Percentiles rank a stretch among this genome's conserved stretches.
phyloP scores from a whole-genome alignment of 2,888 invertebrate genomes.

The Noctua janthe region DNA sequence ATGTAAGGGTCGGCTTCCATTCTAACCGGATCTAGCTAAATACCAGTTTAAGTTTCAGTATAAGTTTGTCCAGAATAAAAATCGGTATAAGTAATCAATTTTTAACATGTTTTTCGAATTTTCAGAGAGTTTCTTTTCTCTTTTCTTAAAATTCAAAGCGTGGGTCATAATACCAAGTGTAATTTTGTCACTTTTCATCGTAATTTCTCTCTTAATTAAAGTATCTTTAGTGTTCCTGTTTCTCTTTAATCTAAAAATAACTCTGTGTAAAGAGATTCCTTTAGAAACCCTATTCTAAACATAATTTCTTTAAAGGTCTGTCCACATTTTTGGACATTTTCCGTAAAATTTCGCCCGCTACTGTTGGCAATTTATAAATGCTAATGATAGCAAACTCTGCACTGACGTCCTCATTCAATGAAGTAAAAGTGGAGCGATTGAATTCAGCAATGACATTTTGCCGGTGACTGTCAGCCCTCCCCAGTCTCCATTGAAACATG shows the following conservation, averaged over 20 bases:
- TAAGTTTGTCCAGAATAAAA: neutral
- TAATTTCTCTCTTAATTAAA: neutral
- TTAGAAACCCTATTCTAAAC: neutral
- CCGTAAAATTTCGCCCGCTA: too few relatives aligned
- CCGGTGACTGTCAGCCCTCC: constrained; percentile 29
- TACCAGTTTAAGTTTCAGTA: too few relatives aligned
- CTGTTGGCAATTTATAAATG: constrained; percentile 10
- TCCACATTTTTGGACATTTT: too few relatives aligned
- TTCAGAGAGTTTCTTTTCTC: too few relatives aligned
- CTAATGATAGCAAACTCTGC: constrained; percentile 20
- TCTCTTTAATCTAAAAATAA: neutral
- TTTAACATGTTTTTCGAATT: neutral
- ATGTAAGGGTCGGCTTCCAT: too few relatives aligned
- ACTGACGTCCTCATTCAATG: constrained; percentile 2
- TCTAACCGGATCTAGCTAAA: too few relatives aligned
- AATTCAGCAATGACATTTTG: constrained; percentile 49
- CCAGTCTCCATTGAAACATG: constrained; percentile 48
- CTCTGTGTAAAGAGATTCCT: neutral
- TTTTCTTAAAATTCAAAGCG: neutral
- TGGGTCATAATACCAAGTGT: neutral
- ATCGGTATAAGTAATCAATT: neutral
- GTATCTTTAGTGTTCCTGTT: neutral
- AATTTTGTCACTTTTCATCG: neutral
- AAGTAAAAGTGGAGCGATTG: constrained; percentile 23
- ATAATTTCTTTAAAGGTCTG: neutral